These are phyloP conservation scores for Anoncus sp. DNA, from an alignment of 2,888 invertebrate genomes.

Conservation along the genomic window DNA sequence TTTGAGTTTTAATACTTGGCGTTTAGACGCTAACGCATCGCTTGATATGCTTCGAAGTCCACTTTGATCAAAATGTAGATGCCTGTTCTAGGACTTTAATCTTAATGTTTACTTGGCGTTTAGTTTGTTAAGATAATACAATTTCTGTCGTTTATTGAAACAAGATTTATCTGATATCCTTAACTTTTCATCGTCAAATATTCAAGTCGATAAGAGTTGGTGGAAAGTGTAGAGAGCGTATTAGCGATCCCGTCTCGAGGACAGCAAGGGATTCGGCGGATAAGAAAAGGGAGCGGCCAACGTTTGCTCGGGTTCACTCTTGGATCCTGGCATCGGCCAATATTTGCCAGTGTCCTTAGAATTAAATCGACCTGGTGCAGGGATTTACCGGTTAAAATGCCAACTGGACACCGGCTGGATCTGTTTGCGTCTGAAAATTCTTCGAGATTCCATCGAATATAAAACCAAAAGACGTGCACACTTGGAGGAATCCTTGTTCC, in stretches of 20 bases:
- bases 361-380: conserved; percentile 32
- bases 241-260: conserved; percentile 17
- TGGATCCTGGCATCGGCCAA: conserved; percentile 18
- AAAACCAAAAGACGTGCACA: neutral
- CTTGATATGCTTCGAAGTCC: no score
- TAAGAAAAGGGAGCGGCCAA: conserved; percentile 17
- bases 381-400: conserved; percentile 6
- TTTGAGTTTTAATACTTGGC: no score
- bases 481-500: neutral
- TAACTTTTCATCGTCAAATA: neutral
- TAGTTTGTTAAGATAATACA: neutral
- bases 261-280: conserved; percentile 30
- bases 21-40: no score
- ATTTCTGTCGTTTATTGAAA: neutral
- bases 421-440: neutral
- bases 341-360: conserved; percentile 39
- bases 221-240: neutral
- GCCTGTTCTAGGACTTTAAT: no score
- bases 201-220: neutral
- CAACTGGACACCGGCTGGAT: neutral
- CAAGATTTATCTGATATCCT: neutral
- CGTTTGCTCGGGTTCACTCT: conserved; percentile 23
- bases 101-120: no score
- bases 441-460: conserved; percentile 5
- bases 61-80: no score